phyloP scores from a whole-genome alignment of 1,140 invertebrate species.

The Drosophila bocqueti region DNA sequence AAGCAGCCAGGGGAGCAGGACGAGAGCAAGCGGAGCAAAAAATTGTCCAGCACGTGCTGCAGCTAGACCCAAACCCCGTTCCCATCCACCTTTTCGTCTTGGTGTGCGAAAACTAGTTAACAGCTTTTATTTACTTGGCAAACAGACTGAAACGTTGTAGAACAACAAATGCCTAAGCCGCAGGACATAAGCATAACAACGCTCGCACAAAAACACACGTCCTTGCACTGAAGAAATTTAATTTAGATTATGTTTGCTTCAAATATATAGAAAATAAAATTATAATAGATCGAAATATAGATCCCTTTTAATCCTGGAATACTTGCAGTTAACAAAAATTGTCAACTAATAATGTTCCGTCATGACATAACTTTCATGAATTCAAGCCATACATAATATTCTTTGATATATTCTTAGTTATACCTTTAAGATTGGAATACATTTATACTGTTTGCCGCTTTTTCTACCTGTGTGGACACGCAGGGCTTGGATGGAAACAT shows the following conservation, averaged over 20 bases:
- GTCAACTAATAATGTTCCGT: neutral
- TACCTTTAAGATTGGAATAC: neutral
- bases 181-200: conserved; percentile 60
- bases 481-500: conserved; percentile 8
- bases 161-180: conserved; percentile 72
- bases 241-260: neutral
- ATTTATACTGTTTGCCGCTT: too few relatives aligned
- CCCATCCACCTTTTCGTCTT: conserved; percentile 24
- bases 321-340: neutral
- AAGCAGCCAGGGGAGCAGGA: conserved; percentile 16
- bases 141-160: conserved; percentile 67
- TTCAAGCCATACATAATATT: neutral
- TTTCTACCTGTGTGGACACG: conserved; percentile 9
- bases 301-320: too few relatives aligned
- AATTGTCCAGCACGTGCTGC: conserved; percentile 37
- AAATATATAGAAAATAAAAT: neutral
- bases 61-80: neutral
- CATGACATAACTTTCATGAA: neutral
- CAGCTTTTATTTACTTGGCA: conserved; percentile 75
- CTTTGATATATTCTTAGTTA: neutral
- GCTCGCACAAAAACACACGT: conserved; percentile 23
- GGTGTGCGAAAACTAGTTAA: conserved; percentile 71
- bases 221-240: conserved; percentile 13
- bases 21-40: conserved; percentile 35
- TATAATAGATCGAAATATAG: too few relatives aligned